These are phyloP conservation scores for Poecilobothrus nobilitatus DNA, from an alignment of 2,888 invertebrate genomes.

Conservation along the genomic window DNA sequence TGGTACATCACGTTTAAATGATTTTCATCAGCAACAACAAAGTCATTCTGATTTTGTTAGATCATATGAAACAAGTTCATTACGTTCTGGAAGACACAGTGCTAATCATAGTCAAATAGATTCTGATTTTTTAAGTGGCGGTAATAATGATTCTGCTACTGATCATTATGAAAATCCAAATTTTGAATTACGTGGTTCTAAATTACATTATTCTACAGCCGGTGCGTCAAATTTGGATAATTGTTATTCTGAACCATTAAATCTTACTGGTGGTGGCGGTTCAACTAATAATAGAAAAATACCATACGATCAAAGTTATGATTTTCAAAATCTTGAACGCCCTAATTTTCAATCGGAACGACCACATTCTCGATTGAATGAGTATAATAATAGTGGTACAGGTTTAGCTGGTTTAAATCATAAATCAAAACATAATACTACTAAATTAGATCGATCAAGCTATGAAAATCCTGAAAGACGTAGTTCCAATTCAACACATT, in stretches of 20 bases:
- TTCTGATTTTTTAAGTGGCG: background rate
- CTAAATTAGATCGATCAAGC: constrained; percentile 30
- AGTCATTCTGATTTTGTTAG: constrained; percentile 37
- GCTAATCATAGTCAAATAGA: constrained; percentile 13
- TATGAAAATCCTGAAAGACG: constrained; percentile 38
- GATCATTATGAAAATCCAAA: constrained; percentile 46
- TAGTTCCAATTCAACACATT: constrained; percentile 41
- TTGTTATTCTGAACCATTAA: constrained; percentile 42
- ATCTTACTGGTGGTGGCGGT: constrained; percentile 21
- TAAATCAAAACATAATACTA: constrained; percentile 16
- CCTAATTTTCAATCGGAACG: constrained; percentile 42
- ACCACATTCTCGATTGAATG: constrained; percentile 16
- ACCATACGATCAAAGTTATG: constrained; percentile 29
- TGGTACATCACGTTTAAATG: constrained; percentile 19
- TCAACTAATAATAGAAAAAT: constrained; percentile 26
- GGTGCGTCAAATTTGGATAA: constrained; percentile 32
- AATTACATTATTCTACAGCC: constrained; percentile 22
- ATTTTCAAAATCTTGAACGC: constrained; percentile 55
- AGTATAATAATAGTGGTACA: constrained; percentile 22
- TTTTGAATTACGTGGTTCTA: constrained; percentile 36
- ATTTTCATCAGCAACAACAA: constrained; percentile 31
- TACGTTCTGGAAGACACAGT: constrained; percentile 29
- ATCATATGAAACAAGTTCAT: constrained; percentile 40
- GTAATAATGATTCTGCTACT: constrained; percentile 29
- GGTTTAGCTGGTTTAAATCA: constrained; percentile 14